These are phyloP conservation scores for Eristalinus aeneus DNA, from an alignment of 2,888 invertebrate species.

Conservation along the genomic window DNA sequence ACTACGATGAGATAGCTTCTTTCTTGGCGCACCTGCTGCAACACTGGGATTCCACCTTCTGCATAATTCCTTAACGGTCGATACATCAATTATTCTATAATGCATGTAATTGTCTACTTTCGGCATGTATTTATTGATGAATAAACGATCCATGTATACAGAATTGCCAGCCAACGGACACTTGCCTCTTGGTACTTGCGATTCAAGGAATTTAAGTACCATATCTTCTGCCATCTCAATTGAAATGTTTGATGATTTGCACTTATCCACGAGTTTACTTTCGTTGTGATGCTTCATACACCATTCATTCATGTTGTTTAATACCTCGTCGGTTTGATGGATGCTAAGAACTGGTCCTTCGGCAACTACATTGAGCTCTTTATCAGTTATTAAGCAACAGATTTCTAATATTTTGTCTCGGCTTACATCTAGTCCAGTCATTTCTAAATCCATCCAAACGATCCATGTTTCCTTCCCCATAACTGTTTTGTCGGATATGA, in stretches of 20 bases:
- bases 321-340: constrained; percentile 86
- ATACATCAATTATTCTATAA: constrained; percentile 96
- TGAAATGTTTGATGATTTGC: constrained; percentile 85
- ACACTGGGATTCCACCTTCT: constrained; percentile 88
- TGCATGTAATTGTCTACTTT: constrained; percentile 88
- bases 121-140: constrained; percentile 91
- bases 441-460: constrained; percentile 91
- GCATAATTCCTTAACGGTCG: constrained; percentile 92
- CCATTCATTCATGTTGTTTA: constrained; percentile 93
- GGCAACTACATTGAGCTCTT: constrained; percentile 87
- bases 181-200: constrained; percentile 81
- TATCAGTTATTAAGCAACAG: constrained; percentile 93
- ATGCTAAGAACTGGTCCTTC: constrained; percentile 89
- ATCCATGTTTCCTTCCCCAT: constrained; percentile 77
- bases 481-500: not conserved
- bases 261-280: constrained; percentile 89
- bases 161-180: constrained; percentile 94
- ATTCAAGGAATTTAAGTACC: constrained; percentile 87
- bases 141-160: constrained; percentile 92
- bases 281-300: constrained; percentile 91
- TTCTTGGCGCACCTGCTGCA: constrained; percentile 83
- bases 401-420: constrained; percentile 93
- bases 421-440: constrained; percentile 93
- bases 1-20: constrained; percentile 86
- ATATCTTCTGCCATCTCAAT: constrained; percentile 86